Base-by-base conservation (phyloP, 2,888 invertebrate genomes). In the Zaprionus lineosus region DNA sequence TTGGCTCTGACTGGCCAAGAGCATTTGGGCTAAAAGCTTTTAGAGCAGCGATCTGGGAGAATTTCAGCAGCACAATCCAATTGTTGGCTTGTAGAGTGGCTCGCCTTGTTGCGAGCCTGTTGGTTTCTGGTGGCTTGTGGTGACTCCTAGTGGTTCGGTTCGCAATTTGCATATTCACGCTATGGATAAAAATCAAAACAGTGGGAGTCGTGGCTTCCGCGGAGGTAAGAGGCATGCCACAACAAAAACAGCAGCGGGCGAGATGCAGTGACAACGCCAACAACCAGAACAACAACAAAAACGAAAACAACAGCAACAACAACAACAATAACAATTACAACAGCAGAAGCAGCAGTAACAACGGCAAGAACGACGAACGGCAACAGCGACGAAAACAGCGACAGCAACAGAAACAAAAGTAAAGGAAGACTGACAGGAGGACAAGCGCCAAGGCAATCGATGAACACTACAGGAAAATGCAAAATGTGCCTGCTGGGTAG, bases 181-280 rank as follows among this genome's bases (percentile, higher is more conserved):
- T 86, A 82, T 67, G 81, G 81, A 82, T 86, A 70, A 82, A 86
- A 82, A 82, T 82, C 86, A 86, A 86, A 82, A 84, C 82, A 82
- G 86, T 81, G 86, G 81, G 77, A 72, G 74, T 68, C 65, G 46
- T 43, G 44, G 44, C 53, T 18, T 36, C 44, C 43, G 43, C 36
- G 21, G 64, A 24, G 37, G 51, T 59, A 43, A 46, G 34, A 34
- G 46, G 52, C 15, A 43, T 31, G 36, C 37, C 29, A 48, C 56
- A 55, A 41, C 43, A 26, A 50, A 50, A 50, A 44, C 47, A n/a
- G 51, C 70, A 53, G 50, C 40, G 24, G 11, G 8, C 43, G 47
- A 56, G 57, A 46, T 76, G 84, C 78, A 70, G 26, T 69, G 84
- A 62, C 62, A 68, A 50, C 52, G 47, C 11, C 53, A 37, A 31